phyloP scores from a whole-genome alignment of 2,113 vertebrate species.

The Heterotilapia buettikoferi region DNA sequence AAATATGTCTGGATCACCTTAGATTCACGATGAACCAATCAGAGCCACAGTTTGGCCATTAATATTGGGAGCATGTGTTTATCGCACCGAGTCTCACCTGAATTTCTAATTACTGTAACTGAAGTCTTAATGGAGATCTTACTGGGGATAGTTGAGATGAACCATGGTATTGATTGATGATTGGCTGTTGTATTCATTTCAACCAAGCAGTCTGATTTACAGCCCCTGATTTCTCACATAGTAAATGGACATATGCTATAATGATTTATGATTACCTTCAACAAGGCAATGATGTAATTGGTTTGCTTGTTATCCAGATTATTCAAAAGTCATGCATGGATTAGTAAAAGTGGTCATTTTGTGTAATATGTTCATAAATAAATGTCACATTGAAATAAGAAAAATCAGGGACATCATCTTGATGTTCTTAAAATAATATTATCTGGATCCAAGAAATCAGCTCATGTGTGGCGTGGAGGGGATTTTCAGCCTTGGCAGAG shows the following conservation, averaged over 20 bases:
- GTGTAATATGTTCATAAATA: not conserved
- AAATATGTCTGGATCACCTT: not conserved
- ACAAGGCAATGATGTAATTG: accelerated
- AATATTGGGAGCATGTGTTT: not conserved
- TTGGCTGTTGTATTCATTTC: not conserved
- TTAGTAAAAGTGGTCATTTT: not conserved
- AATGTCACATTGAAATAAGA: not conserved
- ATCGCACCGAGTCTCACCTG: not conserved
- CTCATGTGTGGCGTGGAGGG: not conserved
- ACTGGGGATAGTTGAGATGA: not conserved
- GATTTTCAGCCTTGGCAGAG: not conserved
- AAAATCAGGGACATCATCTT: not conserved
- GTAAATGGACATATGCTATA: not conserved
- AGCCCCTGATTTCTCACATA: too few relatives aligned
- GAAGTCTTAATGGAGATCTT: not conserved
- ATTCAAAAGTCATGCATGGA: not conserved
- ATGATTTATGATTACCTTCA: not conserved
- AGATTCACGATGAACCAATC: not conserved
- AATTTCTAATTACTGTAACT: not conserved
- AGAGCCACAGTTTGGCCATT: not conserved
- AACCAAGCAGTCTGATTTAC: not conserved
- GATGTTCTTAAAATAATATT: not conserved
- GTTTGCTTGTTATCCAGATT: not conserved
- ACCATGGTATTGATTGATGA: not conserved
- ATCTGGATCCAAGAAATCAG: not conserved